Evolutionary conservation across 2,113 vertebrate species (phyloP), one percentile per base, ranked within the genome.

Genomic region (Perccottus glenii): DNA sequence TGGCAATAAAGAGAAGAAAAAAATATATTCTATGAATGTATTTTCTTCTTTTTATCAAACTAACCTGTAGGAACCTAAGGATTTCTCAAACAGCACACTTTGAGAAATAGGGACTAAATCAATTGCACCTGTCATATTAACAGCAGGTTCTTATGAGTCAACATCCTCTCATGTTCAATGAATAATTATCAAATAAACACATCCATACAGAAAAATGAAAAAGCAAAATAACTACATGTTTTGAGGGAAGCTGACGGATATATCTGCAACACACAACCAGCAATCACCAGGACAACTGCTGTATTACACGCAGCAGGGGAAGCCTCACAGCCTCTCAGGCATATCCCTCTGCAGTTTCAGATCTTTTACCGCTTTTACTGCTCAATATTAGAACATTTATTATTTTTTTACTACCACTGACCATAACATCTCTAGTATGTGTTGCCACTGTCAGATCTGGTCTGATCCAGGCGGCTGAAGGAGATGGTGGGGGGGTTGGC

Each of bases 391-490:
- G 45, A 45, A 32, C 14, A 19, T 50, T 19, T n/a, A 27, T 27
- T 27, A 27, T 27, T 27, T 27, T 27, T 27, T 27, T 27, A 27
- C 19, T 27, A 40, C 75, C 11, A 5, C 60, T 35, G 16, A 52
- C 67, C 45, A 46, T 57, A 40, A 53, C 14, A 32, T 83, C 58
- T 44, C 52, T 57, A 81, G 27, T 45, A 9, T 42, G 59, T 11
- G 64, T 60, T 12, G 11, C 27, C 64, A 11, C 49, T 32, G 53
- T 64, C 78, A 53, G 53, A 63, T 73, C 27, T 6, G 35, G 55
- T 64, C 19, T n/a, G 53, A 63, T 85, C 73, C 76, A 65, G 64
- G 19, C 5, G 55, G 40, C 56, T 87, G 64, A 90, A 89, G 77
- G 74, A 67, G 67, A 89, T 0, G 10, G 59, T 69, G 48, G 76